Evolutionary conservation across 2,797 vertebrate species (phyloP).

Genomic region (Lacerta bilineata): DNA sequence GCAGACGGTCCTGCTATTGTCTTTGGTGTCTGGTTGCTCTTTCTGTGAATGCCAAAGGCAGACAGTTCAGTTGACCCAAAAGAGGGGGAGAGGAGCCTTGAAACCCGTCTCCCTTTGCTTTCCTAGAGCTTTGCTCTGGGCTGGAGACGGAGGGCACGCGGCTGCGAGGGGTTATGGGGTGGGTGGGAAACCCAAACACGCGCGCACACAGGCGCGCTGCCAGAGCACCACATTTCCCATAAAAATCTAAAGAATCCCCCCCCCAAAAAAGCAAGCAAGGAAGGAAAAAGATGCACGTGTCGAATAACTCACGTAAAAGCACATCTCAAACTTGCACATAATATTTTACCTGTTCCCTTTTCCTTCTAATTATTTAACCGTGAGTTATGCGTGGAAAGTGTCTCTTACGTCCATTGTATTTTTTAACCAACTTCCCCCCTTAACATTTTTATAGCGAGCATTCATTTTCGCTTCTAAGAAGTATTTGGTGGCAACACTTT

Average conservation of each 20-base stretch:
- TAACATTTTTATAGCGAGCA: conserved; percentile 59
- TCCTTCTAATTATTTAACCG: conserved; percentile 66
- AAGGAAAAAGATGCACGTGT: conserved; percentile 20
- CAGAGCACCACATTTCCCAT: not conserved
- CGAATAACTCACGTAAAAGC: conserved; percentile 56
- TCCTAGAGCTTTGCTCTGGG: not conserved
- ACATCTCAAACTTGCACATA: conserved; percentile 46
- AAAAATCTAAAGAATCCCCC: conserved; percentile 32
- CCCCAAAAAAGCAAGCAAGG: too few relatives aligned
- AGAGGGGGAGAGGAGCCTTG: not conserved
- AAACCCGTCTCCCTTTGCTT: not conserved
- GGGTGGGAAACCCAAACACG: too few relatives aligned
- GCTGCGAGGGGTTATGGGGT: not conserved
- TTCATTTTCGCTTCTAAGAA: conserved; percentile 65
- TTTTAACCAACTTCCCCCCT: conserved; percentile 55
- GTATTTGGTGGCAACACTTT: conserved; percentile 65
- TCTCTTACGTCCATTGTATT: conserved; percentile 57
- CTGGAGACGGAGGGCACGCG: not conserved
- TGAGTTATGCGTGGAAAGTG: conserved; percentile 64
- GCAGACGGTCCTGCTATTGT: conserved; percentile 34
- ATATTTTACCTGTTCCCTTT: conserved; percentile 67
- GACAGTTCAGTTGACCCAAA: not conserved
- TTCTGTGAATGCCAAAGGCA: conserved; percentile 16
- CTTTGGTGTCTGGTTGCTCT: conserved; percentile 41
- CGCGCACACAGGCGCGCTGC: not conserved